These are phyloP conservation scores for Loripinus fragilis DNA, from an alignment of 2,888 invertebrate genomes.

Conservation along the genomic window DNA sequence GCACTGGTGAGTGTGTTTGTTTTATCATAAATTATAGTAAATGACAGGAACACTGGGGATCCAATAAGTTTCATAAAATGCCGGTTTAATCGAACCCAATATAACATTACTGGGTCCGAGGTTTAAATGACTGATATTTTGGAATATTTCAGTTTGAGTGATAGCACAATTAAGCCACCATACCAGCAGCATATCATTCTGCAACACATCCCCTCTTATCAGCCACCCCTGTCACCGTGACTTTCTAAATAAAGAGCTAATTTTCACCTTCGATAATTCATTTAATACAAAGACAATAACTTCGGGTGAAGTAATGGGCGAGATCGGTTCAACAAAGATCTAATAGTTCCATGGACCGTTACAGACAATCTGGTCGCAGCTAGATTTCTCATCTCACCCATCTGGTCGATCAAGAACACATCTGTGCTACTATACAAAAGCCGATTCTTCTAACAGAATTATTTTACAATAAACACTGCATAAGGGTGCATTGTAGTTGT, in stretches of 20 bases:
- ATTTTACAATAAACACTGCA: neutral
- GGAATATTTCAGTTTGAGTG: too few species aligned
- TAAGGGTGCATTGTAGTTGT: neutral
- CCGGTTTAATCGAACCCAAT: too few species aligned
- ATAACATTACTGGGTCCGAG: too few species aligned
- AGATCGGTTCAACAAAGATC: slow-evolving; percentile 56
- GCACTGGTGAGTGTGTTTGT: too few species aligned
- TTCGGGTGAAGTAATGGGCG: slow-evolving; percentile 26
- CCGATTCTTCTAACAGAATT: neutral
- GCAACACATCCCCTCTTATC: slow-evolving; percentile 6
- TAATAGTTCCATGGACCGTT: slow-evolving; percentile 52
- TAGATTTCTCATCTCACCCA: slow-evolving; percentile 55
- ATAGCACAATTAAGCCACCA: neutral
- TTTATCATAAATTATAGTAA: too few species aligned
- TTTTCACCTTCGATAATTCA: slow-evolving; percentile 27
- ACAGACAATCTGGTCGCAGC: slow-evolving; percentile 59
- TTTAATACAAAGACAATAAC: slow-evolving; percentile 25
- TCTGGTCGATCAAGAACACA: slow-evolving; percentile 59
- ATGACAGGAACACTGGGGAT: too few species aligned
- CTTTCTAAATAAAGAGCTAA: slow-evolving; percentile 23
- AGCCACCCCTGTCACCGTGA: slow-evolving; percentile 10
- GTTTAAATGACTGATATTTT: too few species aligned
- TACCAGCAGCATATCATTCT: neutral
- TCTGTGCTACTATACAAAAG: slow-evolving; percentile 37
- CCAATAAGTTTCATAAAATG: too few species aligned